These are phyloP conservation scores for Drosophila acutilabella DNA, from an alignment of 2,888 invertebrate species.

Conservation along the genomic window DNA sequence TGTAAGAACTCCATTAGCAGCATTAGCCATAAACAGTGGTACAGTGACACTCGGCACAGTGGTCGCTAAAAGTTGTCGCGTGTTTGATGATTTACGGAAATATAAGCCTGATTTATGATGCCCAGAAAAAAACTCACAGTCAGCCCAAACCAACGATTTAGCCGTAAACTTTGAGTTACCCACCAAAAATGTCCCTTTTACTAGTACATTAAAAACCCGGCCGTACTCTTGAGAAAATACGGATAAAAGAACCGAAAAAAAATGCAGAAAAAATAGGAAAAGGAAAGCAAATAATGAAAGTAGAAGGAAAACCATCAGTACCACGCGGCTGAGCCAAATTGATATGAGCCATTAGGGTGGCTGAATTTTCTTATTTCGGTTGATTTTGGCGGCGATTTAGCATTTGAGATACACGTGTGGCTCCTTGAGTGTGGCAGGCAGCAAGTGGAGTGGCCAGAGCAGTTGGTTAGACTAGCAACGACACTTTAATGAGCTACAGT, in stretches of 20 bases:
- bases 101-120: slow-evolving; percentile 83
- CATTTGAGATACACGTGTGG: slow-evolving; percentile 41
- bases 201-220: slow-evolving; percentile 59
- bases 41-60: slow-evolving; percentile 19
- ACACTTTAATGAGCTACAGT: slow-evolving; percentile 1
- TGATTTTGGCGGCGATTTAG: slow-evolving; percentile 38
- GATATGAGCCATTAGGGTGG: slow-evolving; percentile 81
- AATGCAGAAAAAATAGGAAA: slow-evolving; percentile 15
- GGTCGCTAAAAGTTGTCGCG: slow-evolving; percentile 60
- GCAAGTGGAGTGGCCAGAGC: background rate
- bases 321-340: slow-evolving; percentile 75
- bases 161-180: slow-evolving; percentile 17
- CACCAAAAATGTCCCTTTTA: slow-evolving; percentile 33
- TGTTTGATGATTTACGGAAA: slow-evolving; percentile 82
- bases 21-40: slow-evolving; percentile 53
- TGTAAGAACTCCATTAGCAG: slow-evolving; percentile 77
- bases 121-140: slow-evolving; percentile 62
- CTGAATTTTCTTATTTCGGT: slow-evolving; percentile 42
- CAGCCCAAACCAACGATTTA: slow-evolving; percentile 52
- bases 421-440: slow-evolving; percentile 11
- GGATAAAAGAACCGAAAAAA: slow-evolving; percentile 39
- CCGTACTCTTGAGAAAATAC: slow-evolving; percentile 50
- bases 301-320: slow-evolving; percentile 54
- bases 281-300: slow-evolving; percentile 18
- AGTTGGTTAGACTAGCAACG: slow-evolving; percentile 10